Conservation (phyloP, 2,888 invertebrate species). For the Pteria penguin region DNA sequence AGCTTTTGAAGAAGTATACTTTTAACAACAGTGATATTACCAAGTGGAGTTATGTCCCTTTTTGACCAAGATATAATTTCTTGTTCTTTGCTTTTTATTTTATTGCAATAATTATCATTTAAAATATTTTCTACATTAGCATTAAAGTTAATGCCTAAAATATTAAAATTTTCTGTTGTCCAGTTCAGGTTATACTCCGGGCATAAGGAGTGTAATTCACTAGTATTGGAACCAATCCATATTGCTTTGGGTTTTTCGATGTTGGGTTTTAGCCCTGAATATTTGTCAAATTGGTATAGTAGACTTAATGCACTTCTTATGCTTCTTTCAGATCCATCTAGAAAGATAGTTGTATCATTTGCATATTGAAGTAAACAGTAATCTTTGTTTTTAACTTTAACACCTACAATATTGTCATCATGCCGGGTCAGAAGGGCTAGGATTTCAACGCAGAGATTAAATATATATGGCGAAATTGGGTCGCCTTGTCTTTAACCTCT, state of each 20-base stretch:
- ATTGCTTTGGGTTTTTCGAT: slow-evolving; percentile 2
- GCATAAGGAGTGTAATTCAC: neutral
- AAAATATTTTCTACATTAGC: no score
- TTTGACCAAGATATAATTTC: no score
- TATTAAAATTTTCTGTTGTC: neutral
- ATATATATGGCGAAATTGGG: slow-evolving; percentile 13
- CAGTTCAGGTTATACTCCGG: slow-evolving; percentile 8
- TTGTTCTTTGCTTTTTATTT: no score
- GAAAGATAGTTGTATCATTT: slow-evolving; percentile 1
- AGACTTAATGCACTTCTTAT: no score
- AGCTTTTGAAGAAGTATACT: no score
- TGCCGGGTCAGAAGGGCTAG: neutral
- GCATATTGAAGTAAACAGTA: slow-evolving; percentile 6
- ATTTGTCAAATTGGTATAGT: neutral
- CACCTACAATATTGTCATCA: neutral
- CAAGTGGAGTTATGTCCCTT: no score
- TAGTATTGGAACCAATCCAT: slow-evolving; percentile 20
- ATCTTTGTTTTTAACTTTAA: neutral
- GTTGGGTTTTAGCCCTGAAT: slow-evolving; percentile 8
- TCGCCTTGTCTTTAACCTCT: slow-evolving; percentile 10
- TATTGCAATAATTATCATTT: no score
- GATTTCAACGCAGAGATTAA: slow-evolving; percentile 15
- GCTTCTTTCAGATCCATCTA: slow-evolving; percentile 10
- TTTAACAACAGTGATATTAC: no score
- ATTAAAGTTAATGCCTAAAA: neutral